Percentiles rank a stretch among this genome's conserved stretches.
phyloP scores from a whole-genome alignment of 2,888 invertebrate species.

The Agrenia bidenticulata region DNA sequence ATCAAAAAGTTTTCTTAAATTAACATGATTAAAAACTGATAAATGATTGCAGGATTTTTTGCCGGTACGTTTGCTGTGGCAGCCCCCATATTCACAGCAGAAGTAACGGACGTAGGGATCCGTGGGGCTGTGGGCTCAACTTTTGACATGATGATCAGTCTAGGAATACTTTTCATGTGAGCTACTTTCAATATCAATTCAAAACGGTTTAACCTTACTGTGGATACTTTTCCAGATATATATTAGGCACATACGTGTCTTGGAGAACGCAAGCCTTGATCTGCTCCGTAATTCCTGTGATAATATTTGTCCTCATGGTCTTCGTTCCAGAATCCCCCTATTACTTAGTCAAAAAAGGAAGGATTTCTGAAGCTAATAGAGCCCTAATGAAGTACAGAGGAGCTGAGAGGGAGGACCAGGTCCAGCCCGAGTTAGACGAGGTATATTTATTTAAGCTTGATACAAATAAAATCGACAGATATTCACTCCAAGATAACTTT shows the following conservation, averaged over 20 bases:
- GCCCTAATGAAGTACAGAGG: slow-evolving; percentile 76
- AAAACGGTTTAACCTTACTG: not conserved
- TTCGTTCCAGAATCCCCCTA: slow-evolving; percentile 77
- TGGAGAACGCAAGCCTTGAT: slow-evolving; percentile 66
- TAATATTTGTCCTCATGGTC: slow-evolving; percentile 71
- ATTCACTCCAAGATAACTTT: no score
- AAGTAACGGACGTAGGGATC: slow-evolving; percentile 79
- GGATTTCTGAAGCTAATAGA: slow-evolving; percentile 65
- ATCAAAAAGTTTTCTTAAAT: no score
- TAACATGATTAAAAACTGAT: slow-evolving; percentile 24
- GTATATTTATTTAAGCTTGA: no score
- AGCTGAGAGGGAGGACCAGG: slow-evolving; percentile 62
- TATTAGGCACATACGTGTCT: slow-evolving; percentile 67
- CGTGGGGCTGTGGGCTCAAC: slow-evolving; percentile 81
- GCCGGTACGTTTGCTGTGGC: slow-evolving; percentile 80
- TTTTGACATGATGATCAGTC: slow-evolving; percentile 75
- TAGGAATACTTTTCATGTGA: slow-evolving; percentile 46
- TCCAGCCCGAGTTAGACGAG: slow-evolving; percentile 66
- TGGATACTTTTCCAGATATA: slow-evolving; percentile 61
- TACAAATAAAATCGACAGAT: no score
- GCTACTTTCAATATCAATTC: not conserved
- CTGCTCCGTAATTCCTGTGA: slow-evolving; percentile 67
- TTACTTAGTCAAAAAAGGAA: slow-evolving; percentile 65
- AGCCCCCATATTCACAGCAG: slow-evolving; percentile 79
- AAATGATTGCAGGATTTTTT: slow-evolving; percentile 62